Evolutionary conservation across 2,113 vertebrate genomes (phyloP).

Genomic region (Apteryx owenii): DNA sequence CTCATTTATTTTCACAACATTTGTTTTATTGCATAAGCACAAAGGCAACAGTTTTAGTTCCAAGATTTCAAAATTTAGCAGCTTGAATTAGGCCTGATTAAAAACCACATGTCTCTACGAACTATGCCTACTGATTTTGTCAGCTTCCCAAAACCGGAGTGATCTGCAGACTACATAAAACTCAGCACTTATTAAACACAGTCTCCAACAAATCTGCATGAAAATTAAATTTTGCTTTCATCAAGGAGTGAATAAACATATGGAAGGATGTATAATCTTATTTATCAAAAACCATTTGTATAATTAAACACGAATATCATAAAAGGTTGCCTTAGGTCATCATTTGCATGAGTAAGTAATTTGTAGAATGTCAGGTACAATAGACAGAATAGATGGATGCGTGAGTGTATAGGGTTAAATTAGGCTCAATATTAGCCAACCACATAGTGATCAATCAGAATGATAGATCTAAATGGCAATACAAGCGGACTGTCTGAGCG

Average conservation of each 20-base stretch:
- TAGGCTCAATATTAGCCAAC: conserved; percentile 97
- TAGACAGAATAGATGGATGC: conserved; percentile 95
- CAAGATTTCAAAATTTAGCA: conserved; percentile 21
- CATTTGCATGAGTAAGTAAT: conserved; percentile 99
- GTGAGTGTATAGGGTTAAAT: conserved; percentile 93
- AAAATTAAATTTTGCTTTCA: conserved; percentile 99
- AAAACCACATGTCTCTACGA: conserved; percentile 10
- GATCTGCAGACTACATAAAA: conserved; percentile 83
- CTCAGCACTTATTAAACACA: conserved; percentile 90
- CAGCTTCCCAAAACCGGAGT: conserved; percentile 70
- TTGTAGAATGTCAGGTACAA: conserved; percentile 96
- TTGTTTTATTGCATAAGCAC: conserved; percentile 10
- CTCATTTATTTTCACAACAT: conserved; percentile 8
- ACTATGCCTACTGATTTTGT: conserved; percentile 48
- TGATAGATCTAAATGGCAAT: conserved; percentile 99
- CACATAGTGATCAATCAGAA: conserved; percentile 98
- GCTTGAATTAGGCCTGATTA: conserved; percentile 42
- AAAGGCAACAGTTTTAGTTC: background rate
- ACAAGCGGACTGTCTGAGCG: conserved; percentile 83
- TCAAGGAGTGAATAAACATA: conserved; percentile 90
- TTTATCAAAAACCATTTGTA: conserved; percentile 97
- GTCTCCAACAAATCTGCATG: conserved; percentile 91
- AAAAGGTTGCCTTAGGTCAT: conserved; percentile 92
- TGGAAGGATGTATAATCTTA: conserved; percentile 93
- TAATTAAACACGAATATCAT: conserved; percentile 95